Evolutionary conservation across 2,113 vertebrate species (phyloP).

Genomic region (Stigmatopora nigra): DNA sequence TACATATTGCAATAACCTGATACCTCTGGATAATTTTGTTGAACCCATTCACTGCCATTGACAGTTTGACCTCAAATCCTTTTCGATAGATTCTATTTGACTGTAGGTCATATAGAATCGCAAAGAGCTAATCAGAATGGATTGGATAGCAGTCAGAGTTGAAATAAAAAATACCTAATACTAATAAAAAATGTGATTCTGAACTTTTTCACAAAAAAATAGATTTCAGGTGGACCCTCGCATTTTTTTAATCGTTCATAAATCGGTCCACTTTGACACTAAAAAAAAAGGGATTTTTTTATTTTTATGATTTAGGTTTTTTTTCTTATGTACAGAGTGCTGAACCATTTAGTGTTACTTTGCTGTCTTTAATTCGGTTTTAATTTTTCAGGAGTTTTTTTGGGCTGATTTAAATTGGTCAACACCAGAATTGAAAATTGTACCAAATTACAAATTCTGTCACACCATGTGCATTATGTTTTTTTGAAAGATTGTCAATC

Average conservation of each 20-base stretch:
- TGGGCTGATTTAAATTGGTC: constrained; percentile 17
- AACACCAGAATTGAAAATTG: not conserved
- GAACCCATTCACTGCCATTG: no score
- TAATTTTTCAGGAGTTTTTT: constrained; percentile 27
- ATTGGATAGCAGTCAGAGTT: no score
- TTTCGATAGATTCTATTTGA: no score
- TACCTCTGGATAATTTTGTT: no score
- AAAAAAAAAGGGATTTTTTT: not conserved
- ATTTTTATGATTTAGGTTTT: constrained; percentile 20
- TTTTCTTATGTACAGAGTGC: constrained; percentile 55
- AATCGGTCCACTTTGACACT: not conserved
- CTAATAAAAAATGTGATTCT: no score
- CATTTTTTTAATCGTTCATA: not conserved
- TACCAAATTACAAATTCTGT: not conserved
- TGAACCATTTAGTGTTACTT: constrained; percentile 28
- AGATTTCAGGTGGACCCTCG: no score
- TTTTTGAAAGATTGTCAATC: not conserved
- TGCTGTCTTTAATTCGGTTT: constrained; percentile 31
- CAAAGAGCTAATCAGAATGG: no score
- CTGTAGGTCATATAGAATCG: no score
- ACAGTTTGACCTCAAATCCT: no score
- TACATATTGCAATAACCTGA: no score
- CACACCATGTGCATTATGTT: not conserved
- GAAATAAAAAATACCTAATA: no score
- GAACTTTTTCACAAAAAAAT: no score